These are phyloP conservation scores for Sebastes oblongus DNA, from an alignment of 2,797 vertebrate genomes.

Conservation along the genomic window DNA sequence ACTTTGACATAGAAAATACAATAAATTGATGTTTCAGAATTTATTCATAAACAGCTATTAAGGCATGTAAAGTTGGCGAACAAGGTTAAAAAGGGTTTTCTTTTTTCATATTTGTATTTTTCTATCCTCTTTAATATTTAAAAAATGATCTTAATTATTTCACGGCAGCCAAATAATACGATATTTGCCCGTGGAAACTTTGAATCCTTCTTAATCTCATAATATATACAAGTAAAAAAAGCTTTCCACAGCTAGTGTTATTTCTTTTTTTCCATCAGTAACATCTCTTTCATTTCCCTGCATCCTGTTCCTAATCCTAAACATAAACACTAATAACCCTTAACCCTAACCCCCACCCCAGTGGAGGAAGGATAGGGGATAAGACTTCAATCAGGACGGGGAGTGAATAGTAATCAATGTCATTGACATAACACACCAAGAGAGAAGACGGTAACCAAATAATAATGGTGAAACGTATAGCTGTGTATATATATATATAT, in stretches of 20 bases:
- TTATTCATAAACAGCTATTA: neutral
- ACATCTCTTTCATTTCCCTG: neutral
- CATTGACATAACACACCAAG: neutral
- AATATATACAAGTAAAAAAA: neutral
- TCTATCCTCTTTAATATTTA: neutral
- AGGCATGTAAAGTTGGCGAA: neutral
- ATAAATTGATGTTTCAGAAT: neutral
- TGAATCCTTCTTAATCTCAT: neutral
- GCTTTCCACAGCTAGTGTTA: neutral
- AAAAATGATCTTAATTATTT: neutral
- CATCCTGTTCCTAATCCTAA: conserved; percentile 21
- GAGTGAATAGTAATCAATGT: conserved; percentile 3
- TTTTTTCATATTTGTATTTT: neutral
- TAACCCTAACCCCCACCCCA: neutral
- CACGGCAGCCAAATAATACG: neutral
- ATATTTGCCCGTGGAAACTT: neutral
- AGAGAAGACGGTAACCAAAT: neutral
- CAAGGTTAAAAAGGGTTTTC: neutral
- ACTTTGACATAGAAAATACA: neutral
- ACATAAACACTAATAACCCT: conserved; percentile 8
- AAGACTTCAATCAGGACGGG: neutral
- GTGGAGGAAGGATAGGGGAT: conserved; percentile 11
- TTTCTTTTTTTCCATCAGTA: neutral
- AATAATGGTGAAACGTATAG: neutral
- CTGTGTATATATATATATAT: too few relatives aligned